Base-by-base conservation (phyloP, 2,888 invertebrate genomes). In the Pollenia griseotomentosa region DNA sequence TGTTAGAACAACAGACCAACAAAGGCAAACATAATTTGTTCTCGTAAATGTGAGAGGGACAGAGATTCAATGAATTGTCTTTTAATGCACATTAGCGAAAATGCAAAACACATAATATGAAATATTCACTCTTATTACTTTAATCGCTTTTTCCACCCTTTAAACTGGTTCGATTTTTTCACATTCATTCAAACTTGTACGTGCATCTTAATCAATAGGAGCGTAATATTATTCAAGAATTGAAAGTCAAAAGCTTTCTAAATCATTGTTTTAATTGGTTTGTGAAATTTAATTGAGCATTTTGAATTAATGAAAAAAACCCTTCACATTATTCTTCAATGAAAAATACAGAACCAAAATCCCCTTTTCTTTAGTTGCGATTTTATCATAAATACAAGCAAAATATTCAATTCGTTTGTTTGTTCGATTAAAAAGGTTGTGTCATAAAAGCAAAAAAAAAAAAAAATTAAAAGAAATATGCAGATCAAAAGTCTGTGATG, bases 211-310 rank as follows among this genome's bases (percentile, higher is more conserved):
- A 46, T 46, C 12, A 65, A 65, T 8, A 8, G 12, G 5, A 14
- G 19, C 2, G 2, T 42, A n/a, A 16, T 16, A 63, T 63, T 44
- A 65, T 65, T 65, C 65, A 46, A 8, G 14, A 1, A 19, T 14
- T 65, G 19, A 65, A 65, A 9, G 46, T 65, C 19, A 42, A 23
- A 44, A 19, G 46, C 46, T 65, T 65, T 44, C 16, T 16, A 12
- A 61, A 48, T 61, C 33, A 33, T 74, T 74, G 33, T 61, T 61
- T 51, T 48, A 59, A 74, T 74, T 74, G 74, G 59, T 74, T 46
- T 40, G 48, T 51, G 14, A 40, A 40, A 74, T 16, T 46, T 61
- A 74, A 74, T 74, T 74, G 74, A 61, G 74, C 61, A 48, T 51
- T 71, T 74, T 55, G 2, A 23, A 14, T 16, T 12, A 46, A 48